phyloP scores from a whole-genome alignment of 2,113 vertebrate species.

The Sinocyclocheilus anophthalmus region DNA sequence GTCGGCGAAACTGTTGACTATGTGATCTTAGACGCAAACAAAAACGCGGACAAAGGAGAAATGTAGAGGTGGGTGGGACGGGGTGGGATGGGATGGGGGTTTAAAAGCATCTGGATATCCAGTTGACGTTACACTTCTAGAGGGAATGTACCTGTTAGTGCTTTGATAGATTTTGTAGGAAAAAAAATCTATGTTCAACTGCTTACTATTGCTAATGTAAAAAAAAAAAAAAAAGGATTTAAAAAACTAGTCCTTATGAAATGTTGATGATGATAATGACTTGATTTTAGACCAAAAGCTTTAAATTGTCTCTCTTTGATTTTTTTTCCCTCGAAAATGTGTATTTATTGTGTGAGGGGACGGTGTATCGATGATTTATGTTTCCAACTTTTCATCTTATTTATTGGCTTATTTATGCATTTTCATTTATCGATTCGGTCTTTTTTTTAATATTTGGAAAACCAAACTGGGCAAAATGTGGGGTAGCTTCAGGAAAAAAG shows the following conservation, averaged over 20 bases:
- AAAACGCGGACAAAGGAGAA: conserved; percentile 50
- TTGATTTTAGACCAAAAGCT: conserved; percentile 88
- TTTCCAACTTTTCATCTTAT: conserved; percentile 69
- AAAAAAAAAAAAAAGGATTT: conserved; percentile 65
- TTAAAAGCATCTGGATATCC: conserved; percentile 54
- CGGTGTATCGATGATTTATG: conserved; percentile 68
- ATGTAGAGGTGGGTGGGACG: conserved; percentile 30
- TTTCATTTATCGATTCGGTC: conserved; percentile 68
- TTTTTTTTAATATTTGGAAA: conserved; percentile 66
- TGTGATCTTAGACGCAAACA: conserved; percentile 16
- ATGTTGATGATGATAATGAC: conserved; percentile 70
- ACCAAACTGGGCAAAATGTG: conserved; percentile 65
- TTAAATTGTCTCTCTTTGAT: conserved; percentile 78
- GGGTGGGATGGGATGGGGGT: conserved; percentile 30
- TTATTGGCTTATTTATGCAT: conserved; percentile 75
- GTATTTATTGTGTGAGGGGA: conserved; percentile 74
- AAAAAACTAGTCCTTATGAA: conserved; percentile 64
- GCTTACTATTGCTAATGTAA: conserved; percentile 71
- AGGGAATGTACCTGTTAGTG: conserved; percentile 77
- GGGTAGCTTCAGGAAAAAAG: conserved; percentile 58
- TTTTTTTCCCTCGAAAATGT: conserved; percentile 67
- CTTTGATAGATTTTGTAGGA: conserved; percentile 74
- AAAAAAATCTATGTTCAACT: conserved; percentile 69
- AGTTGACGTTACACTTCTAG: conserved; percentile 67
- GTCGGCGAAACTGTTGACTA: conserved; percentile 36